A percentile compares a stretch with the other conserved stretches of the same genome.
Evolutionary conservation across 2,797 vertebrate species (phyloP).

Genomic region (Acrossocheilus fasciatus): DNA sequence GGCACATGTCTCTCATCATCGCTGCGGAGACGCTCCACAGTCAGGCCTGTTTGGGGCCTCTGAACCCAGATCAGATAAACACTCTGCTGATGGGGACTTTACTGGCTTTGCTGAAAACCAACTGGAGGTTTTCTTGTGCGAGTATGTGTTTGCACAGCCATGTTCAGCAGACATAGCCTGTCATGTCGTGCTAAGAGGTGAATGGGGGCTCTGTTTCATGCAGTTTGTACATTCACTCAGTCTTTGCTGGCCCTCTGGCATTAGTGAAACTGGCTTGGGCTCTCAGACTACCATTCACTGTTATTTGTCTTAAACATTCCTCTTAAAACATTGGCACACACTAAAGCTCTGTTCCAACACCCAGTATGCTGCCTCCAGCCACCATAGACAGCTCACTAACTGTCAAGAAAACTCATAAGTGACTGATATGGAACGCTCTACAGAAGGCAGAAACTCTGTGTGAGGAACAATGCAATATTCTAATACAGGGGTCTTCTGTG

Average conservation of each 20-base stretch:
- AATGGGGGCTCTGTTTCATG: conserved; percentile 55
- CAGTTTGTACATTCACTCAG: conserved; percentile 41
- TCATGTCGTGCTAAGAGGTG: conserved; percentile 43
- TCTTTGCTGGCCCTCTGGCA: conserved; percentile 37
- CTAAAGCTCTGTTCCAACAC: conserved; percentile 13
- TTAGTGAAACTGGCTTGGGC: conserved; percentile 22
- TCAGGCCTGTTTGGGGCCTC: conserved; percentile 55
- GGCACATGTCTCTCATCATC: conserved; percentile 66
- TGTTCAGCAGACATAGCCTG: conserved; percentile 45
- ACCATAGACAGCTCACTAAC: not conserved
- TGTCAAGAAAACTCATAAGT: not conserved
- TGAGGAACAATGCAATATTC: not conserved
- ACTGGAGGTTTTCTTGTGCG: conserved; percentile 31
- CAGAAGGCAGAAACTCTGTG: not conserved
- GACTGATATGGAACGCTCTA: not conserved
- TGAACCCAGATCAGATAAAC: conserved; percentile 71
- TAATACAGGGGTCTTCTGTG: not conserved
- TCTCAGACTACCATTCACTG: conserved; percentile 12
- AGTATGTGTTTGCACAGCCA: conserved; percentile 35
- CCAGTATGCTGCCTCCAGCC: not conserved
- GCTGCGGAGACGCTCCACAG: conserved; percentile 60
- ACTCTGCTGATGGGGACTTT: conserved; percentile 58
- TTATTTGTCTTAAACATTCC: conserved; percentile 50
- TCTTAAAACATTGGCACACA: conserved; percentile 29
- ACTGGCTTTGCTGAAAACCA: conserved; percentile 63